Conservation (phyloP, 2,797 vertebrate genomes). For the Xiphorhynchus erythropygius region DNA sequence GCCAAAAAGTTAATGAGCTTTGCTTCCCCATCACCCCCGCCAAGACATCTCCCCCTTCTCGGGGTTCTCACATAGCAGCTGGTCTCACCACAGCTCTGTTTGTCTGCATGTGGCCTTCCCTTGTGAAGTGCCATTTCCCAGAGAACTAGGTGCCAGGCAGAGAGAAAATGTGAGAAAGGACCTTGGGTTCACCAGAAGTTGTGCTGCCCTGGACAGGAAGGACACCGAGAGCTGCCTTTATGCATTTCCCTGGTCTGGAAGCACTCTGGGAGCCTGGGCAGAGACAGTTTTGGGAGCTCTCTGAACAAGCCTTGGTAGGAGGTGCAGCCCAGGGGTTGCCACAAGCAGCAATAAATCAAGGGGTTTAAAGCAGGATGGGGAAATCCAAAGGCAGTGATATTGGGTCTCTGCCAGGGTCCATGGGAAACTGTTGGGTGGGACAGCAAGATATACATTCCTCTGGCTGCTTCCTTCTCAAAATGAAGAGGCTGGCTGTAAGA, state of each 20-base stretch:
- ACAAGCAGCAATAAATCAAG: background rate
- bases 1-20: slow-evolving; percentile 48
- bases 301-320: background rate
- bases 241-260: background rate
- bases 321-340: background rate
- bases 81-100: background rate
- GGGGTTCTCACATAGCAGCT: background rate
- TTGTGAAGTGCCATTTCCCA: background rate
- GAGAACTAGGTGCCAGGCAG: background rate
- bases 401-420: background rate
- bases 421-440: background rate
- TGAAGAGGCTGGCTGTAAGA: background rate
- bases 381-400: background rate
- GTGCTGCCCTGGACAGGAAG: background rate
- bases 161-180: background rate
- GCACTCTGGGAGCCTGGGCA: background rate
- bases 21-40: background rate
- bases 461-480: background rate
- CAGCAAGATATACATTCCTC: background rate
- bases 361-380: background rate
- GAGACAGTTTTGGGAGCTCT: background rate
- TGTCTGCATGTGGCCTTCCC: background rate
- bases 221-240: background rate
- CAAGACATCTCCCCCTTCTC: background rate
- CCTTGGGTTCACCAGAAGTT: background rate